Percentiles rank a stretch among this genome's conserved stretches.
phyloP scores from a whole-genome alignment of 2,113 vertebrate species.

The Illadopsis cleaveri region DNA sequence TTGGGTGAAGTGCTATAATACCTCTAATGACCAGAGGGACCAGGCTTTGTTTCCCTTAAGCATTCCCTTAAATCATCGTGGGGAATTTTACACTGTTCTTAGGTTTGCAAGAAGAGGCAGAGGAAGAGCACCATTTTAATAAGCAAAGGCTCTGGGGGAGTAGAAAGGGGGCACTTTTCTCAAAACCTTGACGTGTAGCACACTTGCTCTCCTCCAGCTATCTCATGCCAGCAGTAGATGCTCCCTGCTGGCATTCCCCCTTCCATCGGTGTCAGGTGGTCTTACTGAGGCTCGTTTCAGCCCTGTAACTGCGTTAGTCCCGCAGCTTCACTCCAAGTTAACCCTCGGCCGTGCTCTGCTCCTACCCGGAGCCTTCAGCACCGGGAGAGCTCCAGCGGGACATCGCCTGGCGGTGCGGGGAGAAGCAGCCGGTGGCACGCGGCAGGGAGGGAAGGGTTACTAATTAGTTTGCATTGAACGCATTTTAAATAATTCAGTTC shows the following conservation, averaged over 20 bases:
- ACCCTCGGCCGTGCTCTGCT: accelerated
- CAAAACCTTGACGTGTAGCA: neutral
- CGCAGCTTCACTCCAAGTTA: accelerated
- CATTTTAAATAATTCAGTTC: neutral
- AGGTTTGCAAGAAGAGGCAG: neutral
- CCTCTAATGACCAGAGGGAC: neutral
- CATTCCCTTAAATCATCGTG: neutral
- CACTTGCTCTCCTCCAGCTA: neutral
- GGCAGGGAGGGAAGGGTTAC: neutral
- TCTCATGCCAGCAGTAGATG: neutral
- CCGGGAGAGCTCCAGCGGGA: constrained; percentile 24
- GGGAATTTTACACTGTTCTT: neutral
- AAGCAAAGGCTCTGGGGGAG: neutral
- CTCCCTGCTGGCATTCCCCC: neutral
- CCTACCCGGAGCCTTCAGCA: neutral
- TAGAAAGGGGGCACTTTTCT: neutral
- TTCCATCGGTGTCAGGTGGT: neutral
- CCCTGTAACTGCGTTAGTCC: neutral
- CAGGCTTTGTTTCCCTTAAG: neutral
- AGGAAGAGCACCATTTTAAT: neutral
- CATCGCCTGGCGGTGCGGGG: accelerated
- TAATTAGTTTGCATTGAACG: neutral
- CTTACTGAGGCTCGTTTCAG: neutral
- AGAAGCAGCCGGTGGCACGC: accelerated
- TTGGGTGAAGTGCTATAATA: neutral